phyloP scores from a whole-genome alignment of 2,888 invertebrate genomes.

The Cyclophora albipunctata region DNA sequence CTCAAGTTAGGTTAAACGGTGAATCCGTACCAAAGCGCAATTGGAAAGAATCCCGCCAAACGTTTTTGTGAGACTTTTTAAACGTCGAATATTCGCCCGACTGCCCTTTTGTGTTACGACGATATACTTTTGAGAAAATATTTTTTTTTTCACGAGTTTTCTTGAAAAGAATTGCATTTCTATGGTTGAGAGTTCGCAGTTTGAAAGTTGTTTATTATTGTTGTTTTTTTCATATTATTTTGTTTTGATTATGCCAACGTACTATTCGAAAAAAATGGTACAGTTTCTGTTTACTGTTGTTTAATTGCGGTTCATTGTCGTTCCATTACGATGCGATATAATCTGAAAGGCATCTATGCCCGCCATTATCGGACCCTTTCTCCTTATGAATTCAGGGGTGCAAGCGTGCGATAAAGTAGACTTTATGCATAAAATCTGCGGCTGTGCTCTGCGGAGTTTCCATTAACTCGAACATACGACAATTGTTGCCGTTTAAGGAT shows the following conservation, averaged over 20 bases:
- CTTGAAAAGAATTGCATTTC: conserved; percentile 10
- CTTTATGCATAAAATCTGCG: conserved; percentile 47
- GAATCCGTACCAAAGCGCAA: conserved; percentile 53
- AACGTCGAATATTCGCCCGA: conserved; percentile 23
- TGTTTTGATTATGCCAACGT: too few relatives aligned
- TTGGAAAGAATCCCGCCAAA: conserved; percentile 61
- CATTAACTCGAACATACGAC: conserved; percentile 60
- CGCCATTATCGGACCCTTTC: conserved; percentile 6
- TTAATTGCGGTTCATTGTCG: conserved; percentile 5
- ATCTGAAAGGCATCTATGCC: neutral
- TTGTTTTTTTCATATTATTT: conserved; percentile 3
- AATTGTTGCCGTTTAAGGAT: conserved; percentile 65
- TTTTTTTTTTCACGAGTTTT: neutral
- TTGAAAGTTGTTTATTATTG: conserved; percentile 9
- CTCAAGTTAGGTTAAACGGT: conserved; percentile 33
- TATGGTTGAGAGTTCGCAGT: conserved; percentile 11
- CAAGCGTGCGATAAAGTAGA: conserved; percentile 29
- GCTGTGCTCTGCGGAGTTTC: conserved; percentile 31
- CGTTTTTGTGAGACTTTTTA: conserved; percentile 34
- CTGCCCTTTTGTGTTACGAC: conserved; percentile 2
- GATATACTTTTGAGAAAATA: conserved; percentile 2
- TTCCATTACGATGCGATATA: conserved; percentile 3
- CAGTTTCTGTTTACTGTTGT: too few relatives aligned
- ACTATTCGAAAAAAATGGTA: too few relatives aligned
- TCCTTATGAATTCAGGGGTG: conserved; percentile 11